Base-by-base conservation (phyloP, 2,888 invertebrate species). In the Dysmachus trigonus region DNA sequence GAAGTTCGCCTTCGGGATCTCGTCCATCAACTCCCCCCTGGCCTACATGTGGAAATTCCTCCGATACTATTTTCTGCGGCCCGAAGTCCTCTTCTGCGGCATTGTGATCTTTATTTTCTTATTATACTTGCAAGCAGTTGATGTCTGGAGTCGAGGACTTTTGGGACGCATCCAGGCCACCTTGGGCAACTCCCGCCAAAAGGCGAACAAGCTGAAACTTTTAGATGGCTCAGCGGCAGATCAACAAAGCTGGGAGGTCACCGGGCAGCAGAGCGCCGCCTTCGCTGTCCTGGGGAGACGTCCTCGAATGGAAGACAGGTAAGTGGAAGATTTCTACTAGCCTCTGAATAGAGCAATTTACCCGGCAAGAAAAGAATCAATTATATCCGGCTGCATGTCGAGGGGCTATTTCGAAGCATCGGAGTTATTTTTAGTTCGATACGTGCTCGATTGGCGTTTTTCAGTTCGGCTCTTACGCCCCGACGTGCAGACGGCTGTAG, bases 241-340 rank as follows among this genome's bases (percentile, higher is more conserved):
- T 87, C 93, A 94, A 89, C 92, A 94, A 86, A 94, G 94, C 89
- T 98, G 98, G 97, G 96, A 97, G 90, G 93, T 96, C 87, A 94
- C 95, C 90, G 95, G 95, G 79, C 94, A 94, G 6, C 93, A 95
- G 87, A 95, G 97, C 89, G 97, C 97, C 35, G 97, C 96, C 72
- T 98, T 96, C 92, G 98, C 98, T 35, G 95, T 98, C 87, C 96
- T 97, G 92, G 98, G 98, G 1, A 94, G 97, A 88, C 93, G 98
- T 90, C 95, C 96, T 88, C 96, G 96, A 88, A 98, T 98, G 98
- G 98, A 98, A 93, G 98, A 98, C 92, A 94, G 98, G 90, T 92
- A 87, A 90, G 90, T 4, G 51, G 27, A 22, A 22, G 72, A 18
- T 77, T 22, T 47, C 74, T 22, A 79, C 74, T 22, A 79, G 53